Evolutionary conservation across 2,888 invertebrate genomes (phyloP).

Genomic region (Litoditis marina): DNA sequence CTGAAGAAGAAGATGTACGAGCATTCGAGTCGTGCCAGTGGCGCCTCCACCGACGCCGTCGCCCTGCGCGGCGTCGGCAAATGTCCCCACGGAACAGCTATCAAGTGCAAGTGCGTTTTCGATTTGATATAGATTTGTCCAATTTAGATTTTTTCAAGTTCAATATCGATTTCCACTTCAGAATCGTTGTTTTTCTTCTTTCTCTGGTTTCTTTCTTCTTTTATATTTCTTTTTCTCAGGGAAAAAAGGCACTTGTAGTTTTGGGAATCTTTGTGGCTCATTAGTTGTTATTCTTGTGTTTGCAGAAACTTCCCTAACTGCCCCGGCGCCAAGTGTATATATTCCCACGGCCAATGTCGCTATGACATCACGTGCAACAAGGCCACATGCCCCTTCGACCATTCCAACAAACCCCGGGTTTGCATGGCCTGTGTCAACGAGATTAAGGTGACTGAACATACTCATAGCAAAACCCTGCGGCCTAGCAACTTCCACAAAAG

Average conservation of each 20-base stretch:
- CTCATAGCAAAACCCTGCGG: too few relatives aligned
- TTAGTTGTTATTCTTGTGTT: background rate
- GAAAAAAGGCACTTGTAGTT: too few relatives aligned
- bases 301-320: conserved; percentile 38
- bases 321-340: conserved; percentile 35
- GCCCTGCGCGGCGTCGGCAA: conserved; percentile 32
- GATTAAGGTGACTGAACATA: too few relatives aligned
- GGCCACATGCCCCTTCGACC: conserved; percentile 34
- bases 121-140: background rate
- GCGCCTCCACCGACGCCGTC: background rate
- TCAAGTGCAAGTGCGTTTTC: conserved; percentile 30
- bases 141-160: background rate
- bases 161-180: too few relatives aligned
- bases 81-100: conserved; percentile 37
- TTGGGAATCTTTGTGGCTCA: too few relatives aligned
- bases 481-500: too few relatives aligned
- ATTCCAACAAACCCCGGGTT: conserved; percentile 26
- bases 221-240: background rate
- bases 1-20: conserved; percentile 23
- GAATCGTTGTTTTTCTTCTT: background rate
- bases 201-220: background rate
- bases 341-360: conserved; percentile 32
- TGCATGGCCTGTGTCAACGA: conserved; percentile 40
- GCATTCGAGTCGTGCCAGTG: conserved; percentile 1
- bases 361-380: conserved; percentile 25